Evolutionary conservation across 2,797 vertebrate genomes (phyloP), one percentile per base, ranked within the genome.

Genomic region (Thunnus albacares): DNA sequence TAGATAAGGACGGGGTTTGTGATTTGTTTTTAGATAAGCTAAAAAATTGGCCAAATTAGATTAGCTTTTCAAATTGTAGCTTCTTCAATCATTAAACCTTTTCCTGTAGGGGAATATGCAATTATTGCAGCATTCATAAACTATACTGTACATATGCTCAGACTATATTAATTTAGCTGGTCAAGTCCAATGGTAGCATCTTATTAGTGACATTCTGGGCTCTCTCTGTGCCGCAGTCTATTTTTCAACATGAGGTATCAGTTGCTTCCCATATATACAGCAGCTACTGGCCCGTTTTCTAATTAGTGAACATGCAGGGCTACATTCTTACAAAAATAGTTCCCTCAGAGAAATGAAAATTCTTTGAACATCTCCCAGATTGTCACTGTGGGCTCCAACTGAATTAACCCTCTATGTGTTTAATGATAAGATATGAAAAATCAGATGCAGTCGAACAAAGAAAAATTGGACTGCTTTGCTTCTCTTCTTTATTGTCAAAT

Each of bases 311-410:
- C 53, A 72, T 12, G 43, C 51, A 30, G 51, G 33, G 52, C 73
- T 79, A 43, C 64, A 17, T 82, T 84, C 69, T 73, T 72, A 55
- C 63, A 80, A 88, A 81, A 81, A 87, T 73, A 86, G 52, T 75
- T 71, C 66, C 86, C 73, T 80, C 47, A 5, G 76, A 89, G 78
- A 79, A 65, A 81, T 52, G 24, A 33, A 79, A 56, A 72, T 56
- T 84, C 86, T 89, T 87, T 89, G 86, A 91, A 86, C 79, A 67
- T 80, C 67, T 88, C 77, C 75, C 80, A 84, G 67, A 69, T 74
- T 76, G 79, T 74, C 79, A 84, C 73, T 59, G 68, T 66, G 57
- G 66, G 65, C 71, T 79, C 70, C 26, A n/a, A 28, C 68, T 75
- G 63, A 81, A 81, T 86, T 55, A 73, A 85, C 71, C 69, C 58